These are phyloP conservation scores for Lindbergichthys nudifrons DNA, from an alignment of 2,797 vertebrate species.

Conservation along the genomic window DNA sequence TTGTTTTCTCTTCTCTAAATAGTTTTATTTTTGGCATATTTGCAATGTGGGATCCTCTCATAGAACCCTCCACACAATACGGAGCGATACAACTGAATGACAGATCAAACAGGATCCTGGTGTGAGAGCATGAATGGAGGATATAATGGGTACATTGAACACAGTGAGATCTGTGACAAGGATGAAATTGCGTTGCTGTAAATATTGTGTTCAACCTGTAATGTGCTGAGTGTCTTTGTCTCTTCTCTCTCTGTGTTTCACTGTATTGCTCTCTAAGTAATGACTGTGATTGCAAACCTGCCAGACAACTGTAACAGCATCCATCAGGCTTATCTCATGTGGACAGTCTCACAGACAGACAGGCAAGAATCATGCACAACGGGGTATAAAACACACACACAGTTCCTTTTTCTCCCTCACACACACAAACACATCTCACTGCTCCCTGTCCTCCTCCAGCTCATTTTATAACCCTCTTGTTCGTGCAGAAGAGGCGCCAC, in stretches of 20 bases:
- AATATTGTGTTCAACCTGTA: constrained; percentile 19
- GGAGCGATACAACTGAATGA: not conserved
- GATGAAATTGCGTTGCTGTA: constrained; percentile 20
- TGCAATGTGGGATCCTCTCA: not conserved
- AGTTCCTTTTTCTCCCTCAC: constrained; percentile 3
- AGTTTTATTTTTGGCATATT: not conserved
- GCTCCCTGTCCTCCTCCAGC: constrained; percentile 47
- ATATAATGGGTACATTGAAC: constrained; percentile 4
- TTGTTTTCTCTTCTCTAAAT: not conserved
- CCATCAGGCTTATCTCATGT: constrained; percentile 68
- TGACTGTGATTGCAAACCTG: constrained; percentile 70
- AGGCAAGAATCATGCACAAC: constrained; percentile 48
- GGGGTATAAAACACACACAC: constrained; percentile 16
- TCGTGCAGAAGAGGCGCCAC: constrained; percentile 59
- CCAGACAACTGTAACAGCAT: constrained; percentile 54
- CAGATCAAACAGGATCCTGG: not conserved
- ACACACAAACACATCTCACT: constrained; percentile 19
- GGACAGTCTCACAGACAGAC: constrained; percentile 58
- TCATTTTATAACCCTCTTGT: constrained; percentile 58
- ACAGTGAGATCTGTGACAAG: constrained; percentile 24
- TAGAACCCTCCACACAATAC: not conserved
- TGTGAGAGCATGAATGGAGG: constrained; percentile 24
- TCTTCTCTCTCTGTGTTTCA: constrained; percentile 6
- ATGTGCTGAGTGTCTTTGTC: constrained; percentile 16
- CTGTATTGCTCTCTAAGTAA: constrained; percentile 33